Conservation (phyloP, 1,140 invertebrate species). For the Microplitis mediator region DNA sequence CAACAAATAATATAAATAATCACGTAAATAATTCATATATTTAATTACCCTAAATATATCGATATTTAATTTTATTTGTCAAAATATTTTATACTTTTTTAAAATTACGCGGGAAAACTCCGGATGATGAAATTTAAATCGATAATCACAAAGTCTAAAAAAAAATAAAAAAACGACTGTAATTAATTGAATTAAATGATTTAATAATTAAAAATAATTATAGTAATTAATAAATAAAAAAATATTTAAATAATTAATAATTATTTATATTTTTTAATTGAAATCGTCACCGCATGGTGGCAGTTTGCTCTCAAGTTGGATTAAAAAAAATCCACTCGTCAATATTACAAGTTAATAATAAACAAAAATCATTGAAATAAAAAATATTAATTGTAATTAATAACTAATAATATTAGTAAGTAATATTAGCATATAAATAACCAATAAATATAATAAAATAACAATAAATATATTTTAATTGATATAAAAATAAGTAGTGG, state of each 20-base stretch:
- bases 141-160: too few relatives aligned
- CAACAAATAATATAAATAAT: neutral
- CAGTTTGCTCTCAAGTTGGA: slow-evolving; percentile 13
- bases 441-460: neutral
- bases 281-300: too few relatives aligned
- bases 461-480: neutral
- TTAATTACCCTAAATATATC: too few relatives aligned
- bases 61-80: neutral
- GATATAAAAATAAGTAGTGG: slow-evolving; percentile 43
- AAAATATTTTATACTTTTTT: too few relatives aligned
- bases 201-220: too few relatives aligned
- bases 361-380: neutral
- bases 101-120: too few relatives aligned
- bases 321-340: slow-evolving; percentile 13
- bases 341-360: slow-evolving; percentile 17
- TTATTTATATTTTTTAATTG: too few relatives aligned
- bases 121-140: too few relatives aligned
- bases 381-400: neutral
- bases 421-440: neutral
- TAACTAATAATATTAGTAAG: neutral
- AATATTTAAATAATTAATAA: too few relatives aligned
- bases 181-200: too few relatives aligned
- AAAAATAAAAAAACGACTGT: too few relatives aligned
- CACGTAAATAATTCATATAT: neutral
- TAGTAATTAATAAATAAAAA: too few relatives aligned